phyloP scores from a whole-genome alignment of 2,797 vertebrate species.

The Anabas testudineus region DNA sequence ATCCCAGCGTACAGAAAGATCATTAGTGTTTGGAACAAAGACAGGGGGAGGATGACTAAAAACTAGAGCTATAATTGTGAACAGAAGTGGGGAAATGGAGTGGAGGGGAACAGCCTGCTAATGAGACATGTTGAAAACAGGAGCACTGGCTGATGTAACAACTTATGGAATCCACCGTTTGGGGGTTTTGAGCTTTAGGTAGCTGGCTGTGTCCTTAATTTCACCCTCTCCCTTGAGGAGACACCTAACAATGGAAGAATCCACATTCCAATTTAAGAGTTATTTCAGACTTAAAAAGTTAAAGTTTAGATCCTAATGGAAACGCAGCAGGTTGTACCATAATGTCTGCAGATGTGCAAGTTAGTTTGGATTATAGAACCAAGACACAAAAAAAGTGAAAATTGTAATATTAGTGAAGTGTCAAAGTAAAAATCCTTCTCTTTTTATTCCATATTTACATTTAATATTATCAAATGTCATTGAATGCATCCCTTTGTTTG shows the following conservation, averaged over 20 bases:
- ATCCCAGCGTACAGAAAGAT: constrained; percentile 67
- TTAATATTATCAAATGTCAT: too few species aligned
- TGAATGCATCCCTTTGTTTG: not conserved
- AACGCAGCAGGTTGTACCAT: constrained; percentile 16
- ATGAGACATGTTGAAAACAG: constrained; percentile 62
- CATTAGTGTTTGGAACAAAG: constrained; percentile 60
- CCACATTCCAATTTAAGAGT: constrained; percentile 30
- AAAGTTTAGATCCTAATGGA: constrained; percentile 14
- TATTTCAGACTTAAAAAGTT: constrained; percentile 19
- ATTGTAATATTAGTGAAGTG: not conserved
- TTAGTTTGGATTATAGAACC: too few species aligned
- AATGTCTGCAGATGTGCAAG: constrained; percentile 13
- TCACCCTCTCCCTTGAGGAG: constrained; percentile 30
- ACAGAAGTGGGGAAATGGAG: constrained; percentile 29
- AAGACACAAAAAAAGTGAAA: not conserved
- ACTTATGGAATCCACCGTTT: constrained; percentile 39
- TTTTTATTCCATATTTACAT: too few species aligned
- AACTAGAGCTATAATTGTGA: constrained; percentile 50
- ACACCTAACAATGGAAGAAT: constrained; percentile 21
- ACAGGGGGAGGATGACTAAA: constrained; percentile 35
- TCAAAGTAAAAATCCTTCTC: not conserved
- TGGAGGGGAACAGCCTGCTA: constrained; percentile 39
- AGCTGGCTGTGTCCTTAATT: constrained; percentile 33
- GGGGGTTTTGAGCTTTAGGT: constrained; percentile 41
- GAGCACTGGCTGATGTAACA: constrained; percentile 45